phyloP scores from a whole-genome alignment of 2,888 invertebrate species.

The Brachyptera putata region DNA sequence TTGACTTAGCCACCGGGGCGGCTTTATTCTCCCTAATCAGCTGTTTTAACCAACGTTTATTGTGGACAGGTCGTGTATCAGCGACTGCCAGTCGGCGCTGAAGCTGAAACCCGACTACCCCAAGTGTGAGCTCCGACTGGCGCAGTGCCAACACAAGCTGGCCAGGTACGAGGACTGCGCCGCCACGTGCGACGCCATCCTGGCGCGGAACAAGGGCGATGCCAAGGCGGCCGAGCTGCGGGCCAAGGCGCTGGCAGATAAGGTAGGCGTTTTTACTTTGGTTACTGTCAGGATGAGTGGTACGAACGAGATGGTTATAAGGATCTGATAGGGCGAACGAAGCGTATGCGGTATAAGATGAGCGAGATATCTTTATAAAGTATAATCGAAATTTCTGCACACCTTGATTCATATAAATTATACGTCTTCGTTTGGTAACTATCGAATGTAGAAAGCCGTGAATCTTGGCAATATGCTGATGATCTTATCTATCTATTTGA shows the following conservation, averaged over 20 bases:
- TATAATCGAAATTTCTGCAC: too few relatives aligned
- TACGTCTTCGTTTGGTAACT: too few relatives aligned
- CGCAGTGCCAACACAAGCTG: constrained; percentile 65
- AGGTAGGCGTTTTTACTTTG: constrained; percentile 43
- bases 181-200: constrained; percentile 64
- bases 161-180: constrained; percentile 66
- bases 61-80: constrained; percentile 67
- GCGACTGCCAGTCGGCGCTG: constrained; percentile 76
- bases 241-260: constrained; percentile 50
- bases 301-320: not conserved
- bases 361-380: too few relatives aligned
- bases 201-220: constrained; percentile 55
- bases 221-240: constrained; percentile 53
- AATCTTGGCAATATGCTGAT: too few relatives aligned
- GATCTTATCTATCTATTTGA: too few relatives aligned
- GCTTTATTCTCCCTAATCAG: too few relatives aligned
- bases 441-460: too few relatives aligned
- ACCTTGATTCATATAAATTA: too few relatives aligned
- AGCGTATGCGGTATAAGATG: too few relatives aligned
- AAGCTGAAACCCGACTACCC: constrained; percentile 68
- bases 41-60: too few relatives aligned
- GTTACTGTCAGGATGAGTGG: not conserved
- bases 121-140: constrained; percentile 73
- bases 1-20: too few relatives aligned
- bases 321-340: too few relatives aligned